A percentile compares a stretch with the other conserved stretches of the same genome.
These are phyloP conservation scores for Cygnus olor DNA, from an alignment of 2,797 vertebrate species.

Conservation along the genomic window DNA sequence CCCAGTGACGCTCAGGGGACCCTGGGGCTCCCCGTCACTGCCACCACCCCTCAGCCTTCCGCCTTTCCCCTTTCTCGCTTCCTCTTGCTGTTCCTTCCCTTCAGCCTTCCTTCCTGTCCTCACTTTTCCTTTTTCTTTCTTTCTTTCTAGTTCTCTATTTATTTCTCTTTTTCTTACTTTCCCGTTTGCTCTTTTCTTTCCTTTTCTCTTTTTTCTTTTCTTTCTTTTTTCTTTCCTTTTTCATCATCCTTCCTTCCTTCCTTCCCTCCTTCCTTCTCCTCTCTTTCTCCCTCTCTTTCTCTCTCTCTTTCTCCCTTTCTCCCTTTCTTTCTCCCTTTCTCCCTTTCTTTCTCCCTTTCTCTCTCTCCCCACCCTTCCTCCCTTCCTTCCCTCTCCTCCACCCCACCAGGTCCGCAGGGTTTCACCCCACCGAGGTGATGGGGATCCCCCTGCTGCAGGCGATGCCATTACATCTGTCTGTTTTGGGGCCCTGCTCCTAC, in stretches of 20 bases:
- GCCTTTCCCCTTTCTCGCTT: too few relatives aligned
- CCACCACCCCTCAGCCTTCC: fast-evolving
- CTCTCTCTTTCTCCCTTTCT: fast-evolving
- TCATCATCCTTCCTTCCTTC: fast-evolving
- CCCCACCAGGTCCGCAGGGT: not conserved
- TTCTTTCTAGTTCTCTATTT: fast-evolving
- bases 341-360: too few relatives aligned
- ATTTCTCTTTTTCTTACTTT: fast-evolving
- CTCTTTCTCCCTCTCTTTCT: fast-evolving
- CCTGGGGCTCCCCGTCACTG: fast-evolving
- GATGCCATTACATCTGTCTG: not conserved
- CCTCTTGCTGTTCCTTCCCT: too few relatives aligned
- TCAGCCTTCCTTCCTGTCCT: not conserved
- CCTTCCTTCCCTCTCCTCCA: too few relatives aligned
- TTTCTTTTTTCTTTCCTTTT: fast-evolving
- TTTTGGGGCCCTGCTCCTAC: not conserved
- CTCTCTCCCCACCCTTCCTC: fast-evolving
- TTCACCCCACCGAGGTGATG: fast-evolving
- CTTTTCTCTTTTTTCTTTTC: fast-evolving
- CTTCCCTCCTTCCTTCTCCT: too few relatives aligned
- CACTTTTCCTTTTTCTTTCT: not conserved
- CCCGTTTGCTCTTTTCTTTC: fast-evolving
- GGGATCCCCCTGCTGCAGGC: not conserved
- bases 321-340: fast-evolving
- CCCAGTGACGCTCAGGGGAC: not conserved